Evolutionary conservation across 2,113 vertebrate genomes (phyloP).

Genomic region (Bothrops jararaca): DNA sequence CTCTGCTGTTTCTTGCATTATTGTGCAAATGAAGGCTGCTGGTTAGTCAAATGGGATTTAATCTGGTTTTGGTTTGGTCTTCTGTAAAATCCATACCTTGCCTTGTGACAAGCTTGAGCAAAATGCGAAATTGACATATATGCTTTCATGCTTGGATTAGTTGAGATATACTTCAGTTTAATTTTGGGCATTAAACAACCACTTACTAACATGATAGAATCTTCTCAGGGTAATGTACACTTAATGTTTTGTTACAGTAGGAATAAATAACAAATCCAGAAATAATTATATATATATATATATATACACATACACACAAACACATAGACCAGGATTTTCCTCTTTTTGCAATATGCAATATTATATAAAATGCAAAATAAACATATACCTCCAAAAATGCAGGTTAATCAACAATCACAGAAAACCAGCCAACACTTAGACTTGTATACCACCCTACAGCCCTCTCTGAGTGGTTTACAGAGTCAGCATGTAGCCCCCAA

Average conservation of each 20-base stretch:
- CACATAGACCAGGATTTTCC: background rate
- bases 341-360: background rate
- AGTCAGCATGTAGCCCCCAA: background rate
- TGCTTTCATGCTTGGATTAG: background rate
- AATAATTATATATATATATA: background rate
- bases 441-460: background rate
- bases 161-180: background rate
- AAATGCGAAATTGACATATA: background rate
- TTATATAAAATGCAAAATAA: background rate
- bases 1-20: too few species aligned
- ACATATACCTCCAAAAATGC: background rate
- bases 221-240: background rate
- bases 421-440: background rate
- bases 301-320: background rate
- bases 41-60: background rate
- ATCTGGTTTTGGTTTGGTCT: background rate
- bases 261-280: background rate
- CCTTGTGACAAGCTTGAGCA: background rate
- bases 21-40: background rate
- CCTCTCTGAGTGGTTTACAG: background rate
- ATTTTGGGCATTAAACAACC: background rate
- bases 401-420: background rate
- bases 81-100: background rate
- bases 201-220: background rate
- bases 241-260: background rate